A percentile compares a stretch with the other conserved stretches of the same genome.
These are phyloP conservation scores for Mus spicilegus DNA, from an alignment of 2,113 vertebrate species.

Conservation along the genomic window DNA sequence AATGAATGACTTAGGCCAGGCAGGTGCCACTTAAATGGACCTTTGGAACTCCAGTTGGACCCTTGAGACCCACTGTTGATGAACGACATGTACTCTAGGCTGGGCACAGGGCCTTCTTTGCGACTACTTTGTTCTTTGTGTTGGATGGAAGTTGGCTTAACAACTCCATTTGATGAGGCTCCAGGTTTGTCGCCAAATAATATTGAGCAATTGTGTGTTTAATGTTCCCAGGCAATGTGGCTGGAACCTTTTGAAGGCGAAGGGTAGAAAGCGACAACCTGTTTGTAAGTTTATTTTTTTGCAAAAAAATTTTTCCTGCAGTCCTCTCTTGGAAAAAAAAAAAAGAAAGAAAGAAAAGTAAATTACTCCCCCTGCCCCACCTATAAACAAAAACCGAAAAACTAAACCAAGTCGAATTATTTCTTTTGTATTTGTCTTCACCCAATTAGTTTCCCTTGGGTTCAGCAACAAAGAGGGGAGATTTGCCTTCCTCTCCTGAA, in stretches of 20 bases:
- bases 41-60: conserved; percentile 83
- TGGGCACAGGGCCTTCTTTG: conserved; percentile 83
- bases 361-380: fast-evolving
- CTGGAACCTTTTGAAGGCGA: conserved; percentile 89
- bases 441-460: conserved; percentile 87
- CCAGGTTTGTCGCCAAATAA: conserved; percentile 85
- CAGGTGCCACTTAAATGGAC: not conserved
- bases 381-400: not conserved
- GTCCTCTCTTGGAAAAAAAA: conserved; percentile 87
- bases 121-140: conserved; percentile 82
- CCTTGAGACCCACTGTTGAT: conserved; percentile 75
- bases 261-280: conserved; percentile 88
- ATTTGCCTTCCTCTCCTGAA: conserved; percentile 76
- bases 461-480: conserved; percentile 79
- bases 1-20: conserved; percentile 16
- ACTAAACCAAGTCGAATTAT: conserved; percentile 81
- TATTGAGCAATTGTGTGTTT: conserved; percentile 89
- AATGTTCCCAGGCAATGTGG: conserved; percentile 89
- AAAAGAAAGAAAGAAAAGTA: not conserved
- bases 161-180: conserved; percentile 86
- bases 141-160: conserved; percentile 80
- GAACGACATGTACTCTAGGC: not conserved
- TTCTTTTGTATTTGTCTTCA: conserved; percentile 86
- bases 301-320: conserved; percentile 87
- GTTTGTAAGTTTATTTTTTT: conserved; percentile 90